These are phyloP conservation scores for Lophius piscatorius DNA, from an alignment of 2,113 vertebrate genomes.

Conservation along the genomic window DNA sequence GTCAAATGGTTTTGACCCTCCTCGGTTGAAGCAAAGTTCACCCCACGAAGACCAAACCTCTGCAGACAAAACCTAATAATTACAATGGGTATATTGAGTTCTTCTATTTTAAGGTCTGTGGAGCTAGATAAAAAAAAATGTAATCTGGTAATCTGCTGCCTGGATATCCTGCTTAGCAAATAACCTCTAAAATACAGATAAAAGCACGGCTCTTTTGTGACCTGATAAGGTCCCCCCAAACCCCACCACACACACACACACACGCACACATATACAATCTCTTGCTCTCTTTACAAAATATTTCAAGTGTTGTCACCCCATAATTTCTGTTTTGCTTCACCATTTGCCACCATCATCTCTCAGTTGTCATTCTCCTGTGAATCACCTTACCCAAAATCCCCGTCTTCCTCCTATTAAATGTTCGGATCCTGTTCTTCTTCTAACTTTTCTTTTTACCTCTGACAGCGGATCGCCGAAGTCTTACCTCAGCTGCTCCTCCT, in stretches of 20 bases:
- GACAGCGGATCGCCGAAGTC: constrained; percentile 32
- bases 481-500: constrained; percentile 20
- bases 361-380: constrained; percentile 11
- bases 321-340: neutral
- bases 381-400: constrained; percentile 41
- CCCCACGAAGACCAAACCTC: constrained; percentile 22
- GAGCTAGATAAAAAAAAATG: neutral
- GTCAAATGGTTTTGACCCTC: too few species aligned
- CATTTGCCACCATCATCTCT: constrained; percentile 20
- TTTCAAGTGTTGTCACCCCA: neutral
- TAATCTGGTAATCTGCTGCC: constrained; percentile 9
- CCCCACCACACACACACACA: too few species aligned
- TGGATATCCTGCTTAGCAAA: constrained; percentile 1
- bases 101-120: constrained; percentile 23
- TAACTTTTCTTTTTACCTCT: constrained; percentile 10
- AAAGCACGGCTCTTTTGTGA: constrained; percentile 16
- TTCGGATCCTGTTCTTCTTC: constrained; percentile 18
- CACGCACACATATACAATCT: constrained; percentile 6
- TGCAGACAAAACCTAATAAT: constrained; percentile 22
- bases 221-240: constrained; percentile 28
- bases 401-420: neutral
- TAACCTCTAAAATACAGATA: constrained; percentile 18
- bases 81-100: constrained; percentile 8
- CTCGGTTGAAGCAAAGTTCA: too few species aligned
- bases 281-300: too few species aligned